Percentiles rank a stretch among this genome's conserved stretches.
These are phyloP conservation scores for Zaprionus ghesquierei DNA, from an alignment of 1,140 invertebrate genomes.

Conservation along the genomic window DNA sequence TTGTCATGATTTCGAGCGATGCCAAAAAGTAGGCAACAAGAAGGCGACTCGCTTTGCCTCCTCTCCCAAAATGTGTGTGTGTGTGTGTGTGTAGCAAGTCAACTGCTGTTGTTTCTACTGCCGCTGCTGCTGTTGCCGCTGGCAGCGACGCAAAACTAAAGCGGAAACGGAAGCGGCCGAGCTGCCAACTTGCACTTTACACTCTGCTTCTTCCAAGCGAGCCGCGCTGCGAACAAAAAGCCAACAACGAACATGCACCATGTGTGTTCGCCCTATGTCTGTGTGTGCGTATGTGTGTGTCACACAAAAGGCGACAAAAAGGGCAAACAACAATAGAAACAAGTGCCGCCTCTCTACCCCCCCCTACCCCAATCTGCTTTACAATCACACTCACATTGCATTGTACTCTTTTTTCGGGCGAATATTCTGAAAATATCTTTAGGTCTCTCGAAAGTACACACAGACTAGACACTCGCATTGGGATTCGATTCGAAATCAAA, in stretches of 20 bases:
- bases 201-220: conserved; percentile 44
- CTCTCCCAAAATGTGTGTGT: background rate
- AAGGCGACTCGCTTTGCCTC: background rate
- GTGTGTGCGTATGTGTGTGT: conserved; percentile 18
- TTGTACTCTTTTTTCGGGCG: conserved; percentile 17
- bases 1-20: conserved; percentile 39
- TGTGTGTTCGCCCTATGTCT: conserved; percentile 8
- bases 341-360: background rate
- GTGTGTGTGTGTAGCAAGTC: conserved; percentile 8
- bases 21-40: conserved; percentile 43
- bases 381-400: background rate
- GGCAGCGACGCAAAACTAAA: conserved; percentile 46
- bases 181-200: conserved; percentile 63
- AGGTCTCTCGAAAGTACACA: background rate
- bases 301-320: conserved; percentile 38
- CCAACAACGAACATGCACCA: conserved; percentile 27
- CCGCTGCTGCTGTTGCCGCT: conserved; percentile 21
- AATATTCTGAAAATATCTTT: background rate
- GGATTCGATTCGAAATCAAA: no score
- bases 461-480: conserved; percentile 12
- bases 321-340: conserved; percentile 47
- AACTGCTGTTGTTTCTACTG: conserved; percentile 26
- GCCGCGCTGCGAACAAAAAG: conserved; percentile 30
- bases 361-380: conserved; percentile 16
- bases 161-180: conserved; percentile 60